These are phyloP conservation scores for Brachyalestes nurse DNA, from an alignment of 2,797 vertebrate genomes.

Conservation along the genomic window DNA sequence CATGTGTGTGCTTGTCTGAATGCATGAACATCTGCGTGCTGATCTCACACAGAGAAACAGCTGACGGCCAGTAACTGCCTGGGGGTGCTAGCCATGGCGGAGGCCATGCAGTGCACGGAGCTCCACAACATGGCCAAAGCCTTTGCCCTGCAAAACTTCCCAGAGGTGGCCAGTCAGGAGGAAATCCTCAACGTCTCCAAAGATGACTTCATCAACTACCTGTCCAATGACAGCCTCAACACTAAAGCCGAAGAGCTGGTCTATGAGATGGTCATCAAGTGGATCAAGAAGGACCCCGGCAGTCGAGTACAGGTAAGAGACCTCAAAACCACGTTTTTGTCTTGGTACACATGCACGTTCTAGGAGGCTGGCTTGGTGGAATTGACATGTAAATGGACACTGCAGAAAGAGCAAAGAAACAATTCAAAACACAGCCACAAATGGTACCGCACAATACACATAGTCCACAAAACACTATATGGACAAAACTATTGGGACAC, in stretches of 20 bases:
- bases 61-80: conserved; percentile 96
- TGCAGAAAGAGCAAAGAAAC: neutral
- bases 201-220: conserved; percentile 91
- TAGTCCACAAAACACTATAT: no score
- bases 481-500: no score
- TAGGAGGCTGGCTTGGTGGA: neutral
- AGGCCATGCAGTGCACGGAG: conserved; percentile 96
- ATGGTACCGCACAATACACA: no score
- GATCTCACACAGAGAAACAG: conserved; percentile 89
- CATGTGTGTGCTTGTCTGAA: conserved; percentile 3
- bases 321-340: no score
- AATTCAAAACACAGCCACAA: neutral
- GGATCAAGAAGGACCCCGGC: conserved; percentile 92
- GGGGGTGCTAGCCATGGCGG: conserved; percentile 97
- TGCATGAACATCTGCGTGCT: conserved; percentile 34
- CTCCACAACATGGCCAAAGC: conserved; percentile 99
- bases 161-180: conserved; percentile 93
- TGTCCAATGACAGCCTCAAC: conserved; percentile 98
- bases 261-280: conserved; percentile 95
- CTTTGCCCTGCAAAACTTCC: conserved; percentile 96
- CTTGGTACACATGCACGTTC: neutral
- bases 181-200: conserved; percentile 95
- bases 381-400: neutral
- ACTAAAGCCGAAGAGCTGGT: conserved; percentile 97
- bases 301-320: conserved; percentile 87